These are phyloP conservation scores for Leistus spinibarbis DNA, from an alignment of 2,888 invertebrate species.

Conservation along the genomic window DNA sequence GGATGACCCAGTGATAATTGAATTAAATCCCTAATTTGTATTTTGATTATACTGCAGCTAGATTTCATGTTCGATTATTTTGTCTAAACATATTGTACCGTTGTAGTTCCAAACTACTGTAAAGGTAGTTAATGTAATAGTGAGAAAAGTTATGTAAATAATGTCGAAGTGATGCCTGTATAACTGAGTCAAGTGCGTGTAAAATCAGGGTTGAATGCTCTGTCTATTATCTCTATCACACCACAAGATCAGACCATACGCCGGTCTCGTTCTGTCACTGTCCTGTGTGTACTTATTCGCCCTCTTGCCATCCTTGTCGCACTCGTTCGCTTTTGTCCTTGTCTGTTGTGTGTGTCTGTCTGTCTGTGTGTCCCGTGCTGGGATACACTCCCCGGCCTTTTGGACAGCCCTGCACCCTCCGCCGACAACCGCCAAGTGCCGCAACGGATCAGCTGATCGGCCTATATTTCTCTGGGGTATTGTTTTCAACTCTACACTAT, in stretches of 20 bases:
- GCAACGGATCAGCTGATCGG: slow-evolving; percentile 34
- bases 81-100: no score
- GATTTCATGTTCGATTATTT: no score
- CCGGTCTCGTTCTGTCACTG: slow-evolving; percentile 50
- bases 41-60: no score
- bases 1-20: no score
- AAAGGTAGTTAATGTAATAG: slow-evolving; percentile 28
- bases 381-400: slow-evolving; percentile 9
- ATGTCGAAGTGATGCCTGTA: slow-evolving; percentile 44
- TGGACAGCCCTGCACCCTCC: not conserved
- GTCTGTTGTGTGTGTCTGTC: slow-evolving; percentile 27
- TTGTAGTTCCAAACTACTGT: not conserved
- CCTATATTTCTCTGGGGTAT: slow-evolving; percentile 37
- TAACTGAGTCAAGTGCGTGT: slow-evolving; percentile 64
- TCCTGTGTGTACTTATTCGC: slow-evolving; percentile 40
- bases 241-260: slow-evolving; percentile 44
- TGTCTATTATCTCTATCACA: slow-evolving; percentile 26
- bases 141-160: slow-evolving; percentile 53
- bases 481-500: slow-evolving; percentile 9
- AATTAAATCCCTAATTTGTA: no score
- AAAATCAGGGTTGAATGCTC: slow-evolving; percentile 61
- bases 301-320: slow-evolving; percentile 42
- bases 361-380: slow-evolving; percentile 29
- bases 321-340: slow-evolving; percentile 39
- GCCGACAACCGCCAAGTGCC: not conserved